Evolutionary conservation across 2,113 vertebrate species (phyloP), one percentile per base, ranked within the genome.

Genomic region (Hypomesus transpacificus): DNA sequence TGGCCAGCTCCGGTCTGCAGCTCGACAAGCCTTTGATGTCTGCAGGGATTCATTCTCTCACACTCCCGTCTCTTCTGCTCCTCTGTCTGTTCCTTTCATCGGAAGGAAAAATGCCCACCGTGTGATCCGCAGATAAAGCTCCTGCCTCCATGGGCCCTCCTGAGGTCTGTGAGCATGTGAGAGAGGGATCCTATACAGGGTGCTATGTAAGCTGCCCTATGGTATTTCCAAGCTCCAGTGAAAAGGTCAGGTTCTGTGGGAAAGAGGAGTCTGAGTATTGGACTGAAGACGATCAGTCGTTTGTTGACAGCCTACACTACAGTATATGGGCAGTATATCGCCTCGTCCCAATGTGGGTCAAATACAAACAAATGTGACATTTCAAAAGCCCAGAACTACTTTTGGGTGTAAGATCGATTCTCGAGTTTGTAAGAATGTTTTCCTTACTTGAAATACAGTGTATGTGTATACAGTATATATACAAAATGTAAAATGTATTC

Each of bases 201-300:
- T 9, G 39, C 9, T 46, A 46, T 66, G 71, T 9, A 84, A 67
- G 77, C 13, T 62, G 68, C 66, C 22, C 65, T 74, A 75, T 79
- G 77, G 76, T 83, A 79, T n/a, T 34, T 59, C 22, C 77, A 81
- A 78, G 81, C 83, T 74, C 60, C 50, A 64, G 59, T 46, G 65
- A 51, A 82, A 86, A 81, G 62, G 82, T 88, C 80, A 79, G 66
- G 50, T 59, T 8, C 66, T 62, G n/a, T 6, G 8, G 78, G 8
- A 78, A 52, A 26, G 73, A 22, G 56, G 39, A 58, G 20, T 46
- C 39, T 20, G 11, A 56, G 17, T 56, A 26, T 26, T 3, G 24
- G 54, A 7, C 54, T 56, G 39, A 46, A 46, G 7, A 1, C 39
- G 2, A 46, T 9, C 7, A 11, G 9, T 46, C 9, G 1, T 46